phyloP scores from a whole-genome alignment of 2,888 invertebrate genomes.

The Villa cingulata region DNA sequence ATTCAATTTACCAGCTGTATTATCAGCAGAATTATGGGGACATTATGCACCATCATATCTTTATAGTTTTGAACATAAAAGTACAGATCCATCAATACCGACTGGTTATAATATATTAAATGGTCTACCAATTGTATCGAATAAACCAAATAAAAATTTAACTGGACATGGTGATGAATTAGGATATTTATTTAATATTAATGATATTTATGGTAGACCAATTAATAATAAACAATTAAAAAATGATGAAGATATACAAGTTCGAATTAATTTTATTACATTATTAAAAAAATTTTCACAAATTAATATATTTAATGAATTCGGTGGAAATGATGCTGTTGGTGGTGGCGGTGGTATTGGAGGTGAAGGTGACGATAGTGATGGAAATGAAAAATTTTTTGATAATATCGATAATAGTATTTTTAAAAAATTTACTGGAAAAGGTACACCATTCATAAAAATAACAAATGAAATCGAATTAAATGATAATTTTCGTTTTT shows the following conservation, averaged over 20 bases:
- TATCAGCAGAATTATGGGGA: slow-evolving; percentile 59
- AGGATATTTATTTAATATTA: slow-evolving; percentile 54
- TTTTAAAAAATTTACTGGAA: slow-evolving; percentile 33
- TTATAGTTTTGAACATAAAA: slow-evolving; percentile 57
- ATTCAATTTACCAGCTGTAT: slow-evolving; percentile 62
- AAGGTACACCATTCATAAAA: slow-evolving; percentile 42
- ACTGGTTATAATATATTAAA: slow-evolving; percentile 51
- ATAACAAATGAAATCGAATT: slow-evolving; percentile 38
- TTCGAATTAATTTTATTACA: slow-evolving; percentile 50
- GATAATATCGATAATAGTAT: slow-evolving; percentile 14
- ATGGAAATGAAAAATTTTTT: neutral
- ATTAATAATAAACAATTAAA: slow-evolving; percentile 32
- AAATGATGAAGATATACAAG: slow-evolving; percentile 45
- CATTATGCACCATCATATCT: slow-evolving; percentile 48
- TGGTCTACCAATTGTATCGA: slow-evolving; percentile 46
- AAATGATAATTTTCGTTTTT: slow-evolving; percentile 36
- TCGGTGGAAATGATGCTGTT: slow-evolving; percentile 23
- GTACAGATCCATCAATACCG: slow-evolving; percentile 39
- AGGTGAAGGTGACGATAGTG: slow-evolving; percentile 22
- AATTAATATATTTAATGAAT: slow-evolving; percentile 23
- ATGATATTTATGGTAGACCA: slow-evolving; percentile 45
- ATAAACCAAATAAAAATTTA: slow-evolving; percentile 28
- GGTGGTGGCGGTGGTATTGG: neutral
- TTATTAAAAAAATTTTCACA: slow-evolving; percentile 53
- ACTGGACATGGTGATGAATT: slow-evolving; percentile 59